Evolutionary conservation across 2,797 vertebrate species (phyloP), one percentile per base, ranked within the genome.

Genomic region (Aplochiton taeniatus): DNA sequence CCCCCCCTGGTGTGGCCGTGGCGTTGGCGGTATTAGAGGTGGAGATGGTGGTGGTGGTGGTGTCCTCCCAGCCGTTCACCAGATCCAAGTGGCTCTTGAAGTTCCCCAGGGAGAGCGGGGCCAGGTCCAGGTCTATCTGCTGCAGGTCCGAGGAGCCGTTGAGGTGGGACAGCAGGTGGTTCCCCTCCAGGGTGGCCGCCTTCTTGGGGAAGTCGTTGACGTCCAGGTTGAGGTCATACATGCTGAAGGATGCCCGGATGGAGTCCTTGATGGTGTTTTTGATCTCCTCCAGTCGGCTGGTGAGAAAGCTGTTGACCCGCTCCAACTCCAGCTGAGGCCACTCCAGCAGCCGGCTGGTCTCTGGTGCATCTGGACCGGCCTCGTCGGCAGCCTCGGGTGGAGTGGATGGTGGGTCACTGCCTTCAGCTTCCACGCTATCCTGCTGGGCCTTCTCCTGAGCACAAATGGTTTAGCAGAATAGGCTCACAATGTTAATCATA

Each of bases 201-300:
- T 98, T 96, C 80, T 97, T 98, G 69, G 95, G 93, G 81, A 98
- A 98, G 90, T 98, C 96, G 1, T 96, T 96, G 84, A 96, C 95
- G 49, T 99, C 96, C 84, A 97, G 85, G 80, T 96, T 96, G 84
- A 98, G 95, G 89, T 99, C 98, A 0, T 97, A 97, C 84, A 97
- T 94, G 9, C 94, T 98, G 89, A 99, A 97, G 49, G 96, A 97
- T 85, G 97, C 95, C 55, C 95, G 92, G 79, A 99, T 96, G 44
- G 98, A 98, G 92, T 99, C 96, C 87, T 98, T 98, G 79, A 99
- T 98, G 75, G 95, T 96, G 88, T 98, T 98, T 79, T 98, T 98
- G 76, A 99, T 98, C 87, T 99, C 97, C 81, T 98, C 97, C 16
- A 99, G 93, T 13, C 96, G 95, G 87, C 95, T 98, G 78, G 95